phyloP scores from a whole-genome alignment of 2,113 vertebrate genomes.

The Odontophorus gujanensis region DNA sequence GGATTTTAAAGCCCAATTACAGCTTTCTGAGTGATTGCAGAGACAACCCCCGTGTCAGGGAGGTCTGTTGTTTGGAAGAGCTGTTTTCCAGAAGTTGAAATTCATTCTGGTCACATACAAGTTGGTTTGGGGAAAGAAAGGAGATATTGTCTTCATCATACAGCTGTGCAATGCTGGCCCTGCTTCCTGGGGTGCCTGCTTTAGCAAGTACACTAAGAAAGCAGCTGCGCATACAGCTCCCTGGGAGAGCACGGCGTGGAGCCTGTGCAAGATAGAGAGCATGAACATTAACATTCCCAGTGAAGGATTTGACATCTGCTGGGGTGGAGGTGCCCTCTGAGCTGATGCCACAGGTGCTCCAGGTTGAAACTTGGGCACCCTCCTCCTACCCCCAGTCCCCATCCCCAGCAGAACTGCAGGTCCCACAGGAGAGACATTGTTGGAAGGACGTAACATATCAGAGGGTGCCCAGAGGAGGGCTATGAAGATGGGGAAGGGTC shows the following conservation, averaged over 20 bases:
- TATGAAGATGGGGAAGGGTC: neutral
- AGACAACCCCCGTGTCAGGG: neutral
- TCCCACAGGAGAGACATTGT: neutral
- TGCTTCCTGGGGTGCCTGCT: neutral
- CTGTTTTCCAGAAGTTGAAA: neutral
- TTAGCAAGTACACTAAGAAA: neutral
- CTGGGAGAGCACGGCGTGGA: neutral
- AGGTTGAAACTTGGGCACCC: neutral
- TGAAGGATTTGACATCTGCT: neutral
- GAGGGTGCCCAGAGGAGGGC: neutral
- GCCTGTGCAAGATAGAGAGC: neutral
- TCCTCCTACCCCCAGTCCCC: neutral
- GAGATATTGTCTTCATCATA: neutral
- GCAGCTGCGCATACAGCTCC: neutral
- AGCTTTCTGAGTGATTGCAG: slow-evolving; percentile 36
- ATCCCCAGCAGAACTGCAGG: neutral
- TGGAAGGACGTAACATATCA: neutral
- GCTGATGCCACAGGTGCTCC: neutral
- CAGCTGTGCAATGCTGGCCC: neutral
- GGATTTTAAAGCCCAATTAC: slow-evolving; percentile 47
- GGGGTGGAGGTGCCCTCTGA: neutral
- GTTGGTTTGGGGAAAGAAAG: neutral
- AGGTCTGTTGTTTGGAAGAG: neutral
- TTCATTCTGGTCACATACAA: neutral
- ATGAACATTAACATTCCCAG: neutral